Evolutionary conservation across 2,113 vertebrate genomes (phyloP), one percentile per base, ranked within the genome.

Genomic region (Macroglossus sobrinus): DNA sequence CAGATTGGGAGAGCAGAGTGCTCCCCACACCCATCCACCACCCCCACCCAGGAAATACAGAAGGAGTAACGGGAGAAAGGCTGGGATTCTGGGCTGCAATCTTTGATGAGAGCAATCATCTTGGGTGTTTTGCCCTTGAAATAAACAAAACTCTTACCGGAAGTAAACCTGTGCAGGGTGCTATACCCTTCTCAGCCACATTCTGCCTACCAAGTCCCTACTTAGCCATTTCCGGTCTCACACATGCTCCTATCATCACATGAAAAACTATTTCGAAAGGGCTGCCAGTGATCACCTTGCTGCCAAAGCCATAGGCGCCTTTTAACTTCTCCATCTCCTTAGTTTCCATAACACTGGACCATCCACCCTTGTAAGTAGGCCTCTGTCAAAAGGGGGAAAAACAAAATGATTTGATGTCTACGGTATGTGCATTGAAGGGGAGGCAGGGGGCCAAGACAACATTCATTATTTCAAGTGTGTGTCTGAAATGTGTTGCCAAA

Each of bases 401-500:
- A 4, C n/a, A 24, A 63, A 80, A 89, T 12, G 21, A 86, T 89
- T 40, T 84, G 63, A 92, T 69, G 69, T 84, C 84, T 79, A 19
- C 63, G 22, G 43, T 47, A 61, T 28, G 50, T 91, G 90, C 55
- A 38, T 13, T 5, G 78, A 28, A 45, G 66, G 40, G 75, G 18
- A 82, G 93, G 91, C 72, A 33, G 2, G 7, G 80, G 55, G 79
- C 84, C 33, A 57, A 92, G 68, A 86, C 75, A 11, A 33, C 38
- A 13, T 35, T 33, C 63, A 30, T 63, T 55, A 28, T 92, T 88
- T 84, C 38, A 24, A 76, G 64, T 55, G 74, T 75, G 57, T n/a
- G 79, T 94, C 95, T 97, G 71, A 69, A 89, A 95, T 0, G 4
- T 84, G 84, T 93, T 94, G 88, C 93, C 88, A 95, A 95, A 95